Conservation (phyloP, 2,888 invertebrate species). For the Steinernema carpocapsae region DNA sequence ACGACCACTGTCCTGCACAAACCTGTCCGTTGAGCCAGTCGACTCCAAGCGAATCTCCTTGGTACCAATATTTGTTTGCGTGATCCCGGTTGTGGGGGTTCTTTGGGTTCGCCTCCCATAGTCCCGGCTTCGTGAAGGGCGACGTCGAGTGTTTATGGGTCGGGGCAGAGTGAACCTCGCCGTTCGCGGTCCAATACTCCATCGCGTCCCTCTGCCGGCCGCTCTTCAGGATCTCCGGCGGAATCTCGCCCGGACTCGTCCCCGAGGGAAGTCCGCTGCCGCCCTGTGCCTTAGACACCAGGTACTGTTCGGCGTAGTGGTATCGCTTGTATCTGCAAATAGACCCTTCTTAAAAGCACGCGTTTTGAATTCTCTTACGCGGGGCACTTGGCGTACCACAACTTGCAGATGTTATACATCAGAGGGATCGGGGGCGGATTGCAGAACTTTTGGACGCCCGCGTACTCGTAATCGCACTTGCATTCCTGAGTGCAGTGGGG, state of each 20-base stretch:
- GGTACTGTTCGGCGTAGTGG: conserved; percentile 62
- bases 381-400: conserved; percentile 65
- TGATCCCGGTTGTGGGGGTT: conserved; percentile 63
- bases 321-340: conserved; percentile 48
- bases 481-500: conserved; percentile 61
- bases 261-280: conserved; percentile 53
- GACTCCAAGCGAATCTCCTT: conserved; percentile 53
- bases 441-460: conserved; percentile 60
- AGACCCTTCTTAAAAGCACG: neutral
- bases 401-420: conserved; percentile 60
- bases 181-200: conserved; percentile 32
- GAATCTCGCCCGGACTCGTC: conserved; percentile 31
- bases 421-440: conserved; percentile 63
- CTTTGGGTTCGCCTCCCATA: conserved; percentile 64
- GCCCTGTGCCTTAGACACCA: conserved; percentile 63
- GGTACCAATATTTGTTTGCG: conserved; percentile 62
- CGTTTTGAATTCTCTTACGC: conserved; percentile 41
- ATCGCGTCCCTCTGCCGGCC: conserved; percentile 18
- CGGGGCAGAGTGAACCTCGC: conserved; percentile 18
- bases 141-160: conserved; percentile 40
- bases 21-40: conserved; percentile 65
- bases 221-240: neutral
- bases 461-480: conserved; percentile 63
- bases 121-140: conserved; percentile 63
- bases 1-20: no score